These are phyloP conservation scores for Drosophila pruinosa DNA, from an alignment of 1,140 invertebrate genomes.

Conservation along the genomic window DNA sequence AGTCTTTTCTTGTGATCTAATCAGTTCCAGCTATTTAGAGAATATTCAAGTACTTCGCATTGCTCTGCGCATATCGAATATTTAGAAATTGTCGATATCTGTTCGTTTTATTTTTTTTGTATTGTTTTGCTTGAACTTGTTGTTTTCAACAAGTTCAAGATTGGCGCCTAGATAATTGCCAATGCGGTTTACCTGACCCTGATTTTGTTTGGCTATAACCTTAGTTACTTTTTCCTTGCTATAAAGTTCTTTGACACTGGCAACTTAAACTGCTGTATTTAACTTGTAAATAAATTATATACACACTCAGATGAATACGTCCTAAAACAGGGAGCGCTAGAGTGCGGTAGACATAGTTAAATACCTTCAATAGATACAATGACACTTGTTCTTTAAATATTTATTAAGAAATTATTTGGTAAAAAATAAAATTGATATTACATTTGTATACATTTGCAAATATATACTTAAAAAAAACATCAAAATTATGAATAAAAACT, in stretches of 20 bases:
- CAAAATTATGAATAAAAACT: too few species aligned
- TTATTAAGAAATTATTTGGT: too few species aligned
- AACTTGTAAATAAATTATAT: too few species aligned
- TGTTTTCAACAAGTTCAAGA: constrained; percentile 42
- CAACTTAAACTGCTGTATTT: neutral
- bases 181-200: constrained; percentile 36
- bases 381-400: too few species aligned
- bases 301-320: too few species aligned
- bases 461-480: too few species aligned
- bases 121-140: constrained; percentile 46
- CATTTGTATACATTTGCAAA: too few species aligned
- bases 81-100: neutral
- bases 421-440: too few species aligned
- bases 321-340: too few species aligned
- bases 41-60: constrained; percentile 27
- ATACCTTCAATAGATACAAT: too few species aligned
- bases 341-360: too few species aligned
- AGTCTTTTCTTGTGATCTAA: constrained; percentile 35
- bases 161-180: constrained; percentile 46
- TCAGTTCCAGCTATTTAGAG: neutral
- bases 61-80: constrained; percentile 19
- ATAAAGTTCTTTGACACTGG: constrained; percentile 15
- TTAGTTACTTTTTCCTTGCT: constrained; percentile 37
- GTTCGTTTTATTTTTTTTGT: neutral
- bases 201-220: constrained; percentile 62